phyloP scores from a whole-genome alignment of 1,140 invertebrate species.

The Nebria ingens region DNA sequence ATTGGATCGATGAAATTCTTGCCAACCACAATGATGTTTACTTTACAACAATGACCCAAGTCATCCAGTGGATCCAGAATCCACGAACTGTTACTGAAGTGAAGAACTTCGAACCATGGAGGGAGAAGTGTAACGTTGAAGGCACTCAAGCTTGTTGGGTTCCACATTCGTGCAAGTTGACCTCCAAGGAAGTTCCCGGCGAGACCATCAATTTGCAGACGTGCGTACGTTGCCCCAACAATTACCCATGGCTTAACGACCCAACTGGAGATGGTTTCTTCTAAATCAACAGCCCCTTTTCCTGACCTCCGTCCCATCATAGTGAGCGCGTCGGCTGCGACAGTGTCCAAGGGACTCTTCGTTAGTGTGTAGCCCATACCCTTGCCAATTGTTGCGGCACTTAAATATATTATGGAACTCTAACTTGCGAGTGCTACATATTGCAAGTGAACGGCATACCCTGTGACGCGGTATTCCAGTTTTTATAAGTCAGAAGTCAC shows the following conservation, averaged over 20 bases:
- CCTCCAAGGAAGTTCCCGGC: slow-evolving; percentile 83
- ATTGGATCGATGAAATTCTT: slow-evolving; percentile 89
- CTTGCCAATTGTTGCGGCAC: slow-evolving; percentile 1
- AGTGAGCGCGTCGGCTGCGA: neutral
- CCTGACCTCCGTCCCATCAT: neutral
- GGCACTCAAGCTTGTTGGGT: slow-evolving; percentile 73
- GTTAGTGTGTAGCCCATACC: neutral
- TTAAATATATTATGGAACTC: neutral
- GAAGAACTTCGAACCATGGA: slow-evolving; percentile 89
- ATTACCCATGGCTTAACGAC: slow-evolving; percentile 91
- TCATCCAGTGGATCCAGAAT: slow-evolving; percentile 94
- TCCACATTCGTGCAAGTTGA: slow-evolving; percentile 80
- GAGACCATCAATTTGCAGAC: slow-evolving; percentile 89
- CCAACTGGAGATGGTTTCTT: slow-evolving; percentile 85
- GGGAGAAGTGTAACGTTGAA: slow-evolving; percentile 80
- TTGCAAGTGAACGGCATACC: neutral
- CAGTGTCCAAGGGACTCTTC: slow-evolving; percentile 1
- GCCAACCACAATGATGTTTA: slow-evolving; percentile 85
- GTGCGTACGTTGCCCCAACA: slow-evolving; percentile 84
- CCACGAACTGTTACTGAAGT: slow-evolving; percentile 72
- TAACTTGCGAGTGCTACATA: neutral
- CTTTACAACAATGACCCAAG: slow-evolving; percentile 95
- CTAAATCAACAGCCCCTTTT: slow-evolving; percentile 43
- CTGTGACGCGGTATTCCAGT: neutral
- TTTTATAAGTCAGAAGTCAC: neutral